A percentile compares a stretch with the other conserved stretches of the same genome.
Evolutionary conservation across 2,888 invertebrate species (phyloP).

Genomic region (Machimus atricapillus): DNA sequence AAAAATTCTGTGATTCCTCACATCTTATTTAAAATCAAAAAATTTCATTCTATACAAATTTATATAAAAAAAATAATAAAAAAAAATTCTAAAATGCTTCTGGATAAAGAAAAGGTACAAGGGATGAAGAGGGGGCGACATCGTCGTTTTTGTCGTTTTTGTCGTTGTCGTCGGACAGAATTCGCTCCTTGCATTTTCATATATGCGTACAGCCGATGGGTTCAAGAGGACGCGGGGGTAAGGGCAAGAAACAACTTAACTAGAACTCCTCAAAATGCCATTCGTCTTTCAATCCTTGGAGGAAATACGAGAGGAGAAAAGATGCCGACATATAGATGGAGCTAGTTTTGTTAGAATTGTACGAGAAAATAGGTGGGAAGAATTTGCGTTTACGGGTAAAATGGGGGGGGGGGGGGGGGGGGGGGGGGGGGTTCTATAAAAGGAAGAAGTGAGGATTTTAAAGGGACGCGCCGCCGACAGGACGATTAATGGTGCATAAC

Average conservation of each 20-base stretch:
- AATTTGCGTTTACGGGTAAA: not conserved
- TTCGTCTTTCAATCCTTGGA: not conserved
- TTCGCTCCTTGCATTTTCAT: not conserved
- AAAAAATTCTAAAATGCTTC: not conserved
- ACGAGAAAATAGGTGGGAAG: not conserved
- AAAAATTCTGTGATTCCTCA: not conserved
- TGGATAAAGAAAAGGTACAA: not conserved
- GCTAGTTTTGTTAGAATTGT: not conserved
- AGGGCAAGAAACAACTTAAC: not conserved
- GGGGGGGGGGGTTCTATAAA: no score
- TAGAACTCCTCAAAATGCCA: not conserved
- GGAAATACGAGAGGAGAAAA: not conserved
- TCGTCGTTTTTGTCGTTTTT: not conserved
- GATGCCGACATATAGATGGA: not conserved
- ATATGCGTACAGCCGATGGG: not conserved
- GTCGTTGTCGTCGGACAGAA: not conserved
- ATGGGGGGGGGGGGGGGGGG: no score
- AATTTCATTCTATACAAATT: not conserved
- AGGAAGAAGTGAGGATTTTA: not conserved
- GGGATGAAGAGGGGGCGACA: not conserved
- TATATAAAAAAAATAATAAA: not conserved
- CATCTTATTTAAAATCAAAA: not conserved
- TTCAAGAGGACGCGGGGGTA: not conserved
- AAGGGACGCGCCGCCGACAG: constrained; percentile 1
- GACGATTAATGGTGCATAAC: constrained; percentile 30